phyloP scores from a whole-genome alignment of 2,113 vertebrate species.

The Eublepharis macularius region DNA sequence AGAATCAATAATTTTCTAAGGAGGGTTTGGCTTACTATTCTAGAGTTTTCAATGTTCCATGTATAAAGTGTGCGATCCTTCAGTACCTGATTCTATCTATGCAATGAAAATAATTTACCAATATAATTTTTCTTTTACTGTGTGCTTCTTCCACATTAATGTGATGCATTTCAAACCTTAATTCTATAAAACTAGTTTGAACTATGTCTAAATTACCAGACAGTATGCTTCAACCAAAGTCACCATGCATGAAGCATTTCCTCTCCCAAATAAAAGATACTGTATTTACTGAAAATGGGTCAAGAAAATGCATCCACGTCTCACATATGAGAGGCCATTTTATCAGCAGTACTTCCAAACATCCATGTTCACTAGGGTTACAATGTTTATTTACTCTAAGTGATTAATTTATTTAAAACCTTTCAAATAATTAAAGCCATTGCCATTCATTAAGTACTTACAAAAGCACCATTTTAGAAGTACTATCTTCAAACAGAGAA shows the following conservation, averaged over 20 bases:
- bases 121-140: background rate
- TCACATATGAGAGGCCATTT: conserved; percentile 1
- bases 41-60: background rate
- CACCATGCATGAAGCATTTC: conserved; percentile 56
- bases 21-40: background rate
- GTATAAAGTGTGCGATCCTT: conserved; percentile 5
- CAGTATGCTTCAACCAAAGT: conserved; percentile 51
- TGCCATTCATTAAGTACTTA: background rate
- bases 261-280: conserved; percentile 45
- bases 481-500: background rate
- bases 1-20: background rate
- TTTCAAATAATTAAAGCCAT: conserved; percentile 14
- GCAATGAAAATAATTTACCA: background rate
- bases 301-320: conserved; percentile 29
- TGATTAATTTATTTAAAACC: background rate
- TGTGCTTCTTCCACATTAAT: background rate
- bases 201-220: conserved; percentile 36
- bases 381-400: background rate
- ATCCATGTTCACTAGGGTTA: conserved; percentile 14
- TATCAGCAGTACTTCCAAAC: background rate
- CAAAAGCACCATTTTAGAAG: background rate
- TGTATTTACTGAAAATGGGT: conserved; percentile 36
- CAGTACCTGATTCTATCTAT: background rate
- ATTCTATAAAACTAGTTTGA: background rate
- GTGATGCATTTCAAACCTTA: background rate